Evolutionary conservation across 1,140 invertebrate genomes (phyloP).

Genomic region (Odontomachus brunneus): DNA sequence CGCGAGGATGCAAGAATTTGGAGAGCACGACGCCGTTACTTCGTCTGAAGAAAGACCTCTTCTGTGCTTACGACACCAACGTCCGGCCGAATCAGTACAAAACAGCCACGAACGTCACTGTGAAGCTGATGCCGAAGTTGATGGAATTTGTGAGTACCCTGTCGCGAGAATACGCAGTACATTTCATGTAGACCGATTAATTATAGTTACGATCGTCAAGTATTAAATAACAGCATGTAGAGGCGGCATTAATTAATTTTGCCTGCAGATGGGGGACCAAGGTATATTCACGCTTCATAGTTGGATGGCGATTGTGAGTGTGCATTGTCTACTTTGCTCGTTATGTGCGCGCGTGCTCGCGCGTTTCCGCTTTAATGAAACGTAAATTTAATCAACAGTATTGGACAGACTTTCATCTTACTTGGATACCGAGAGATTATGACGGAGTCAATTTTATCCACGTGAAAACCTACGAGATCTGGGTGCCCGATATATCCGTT

Average conservation of each 20-base stretch:
- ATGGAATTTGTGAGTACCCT: conserved; percentile 85
- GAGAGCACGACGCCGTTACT: conserved; percentile 60
- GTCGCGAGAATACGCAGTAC: neutral
- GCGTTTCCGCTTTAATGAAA: neutral
- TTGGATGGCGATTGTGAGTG: conserved; percentile 78
- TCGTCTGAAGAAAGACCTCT: conserved; percentile 82
- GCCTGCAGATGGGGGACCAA: conserved; percentile 68
- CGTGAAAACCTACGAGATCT: conserved; percentile 81
- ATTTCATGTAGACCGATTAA: neutral
- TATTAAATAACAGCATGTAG: neutral
- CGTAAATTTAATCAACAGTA: conserved; percentile 69
- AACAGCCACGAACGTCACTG: conserved; percentile 80
- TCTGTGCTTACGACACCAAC: conserved; percentile 85
- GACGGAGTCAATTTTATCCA: conserved; percentile 80
- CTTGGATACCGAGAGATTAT: conserved; percentile 84
- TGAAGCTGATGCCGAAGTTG: conserved; percentile 84
- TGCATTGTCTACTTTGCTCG: neutral
- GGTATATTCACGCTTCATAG: conserved; percentile 74
- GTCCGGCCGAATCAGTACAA: conserved; percentile 82
- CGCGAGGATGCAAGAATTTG: conserved; percentile 72
- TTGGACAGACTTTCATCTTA: conserved; percentile 84
- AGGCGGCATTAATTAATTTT: conserved; percentile 32
- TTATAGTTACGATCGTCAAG: neutral
- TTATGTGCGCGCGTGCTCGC: neutral
- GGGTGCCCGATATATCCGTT: conserved; percentile 84